Evolutionary conservation across 2,797 vertebrate species (phyloP), one percentile per base, ranked within the genome.

Genomic region (Oryzias dopingdopingensis): DNA sequence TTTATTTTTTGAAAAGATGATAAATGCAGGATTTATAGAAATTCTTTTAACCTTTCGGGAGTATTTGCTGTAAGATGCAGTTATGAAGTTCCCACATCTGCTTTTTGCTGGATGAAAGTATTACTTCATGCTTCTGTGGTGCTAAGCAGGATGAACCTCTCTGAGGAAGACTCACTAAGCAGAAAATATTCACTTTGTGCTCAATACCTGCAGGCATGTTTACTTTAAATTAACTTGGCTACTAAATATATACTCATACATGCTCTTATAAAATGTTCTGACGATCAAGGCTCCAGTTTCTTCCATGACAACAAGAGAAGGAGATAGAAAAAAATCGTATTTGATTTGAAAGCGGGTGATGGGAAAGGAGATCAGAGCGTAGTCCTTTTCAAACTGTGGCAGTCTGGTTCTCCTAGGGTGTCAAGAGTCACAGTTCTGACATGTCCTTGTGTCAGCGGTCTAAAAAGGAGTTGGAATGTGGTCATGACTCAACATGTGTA

Each of bases 401-500:
- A 63, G 72, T 63, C 51, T 59, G 50, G 70, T 29, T 54, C 43
- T 72, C 71, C 67, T 61, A 51, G 17, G 65, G 77, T 77, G 62
- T 43, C 52, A 62, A 49, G 67, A 79, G 70, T 59, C 65, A 63
- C 63, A 81, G 81, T 84, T 83, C 62, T 67, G 66, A 77, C 81
- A 82, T 72, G 85, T 87, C 76, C 76, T 69, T 49, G 74, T 79
- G 82, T 82, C 82, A 88, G 63, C 59, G 68, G 71, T 81, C 79
- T 66, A 50, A 42, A 72, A 67, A 67, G 45, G 46, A 81, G 72
- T 65, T 69, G 80, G 85, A 88, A 84, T 88, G 84, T 81, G 71
- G 77, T 88, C 80, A 73, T 82, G 81, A 83, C 80, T 86, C 69
- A 65, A 84, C 86, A 81, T 77, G 83, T 58, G 17, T 66, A 57